phyloP scores from a whole-genome alignment of 2,797 vertebrate genomes.

The Eospalax fontanierii region DNA sequence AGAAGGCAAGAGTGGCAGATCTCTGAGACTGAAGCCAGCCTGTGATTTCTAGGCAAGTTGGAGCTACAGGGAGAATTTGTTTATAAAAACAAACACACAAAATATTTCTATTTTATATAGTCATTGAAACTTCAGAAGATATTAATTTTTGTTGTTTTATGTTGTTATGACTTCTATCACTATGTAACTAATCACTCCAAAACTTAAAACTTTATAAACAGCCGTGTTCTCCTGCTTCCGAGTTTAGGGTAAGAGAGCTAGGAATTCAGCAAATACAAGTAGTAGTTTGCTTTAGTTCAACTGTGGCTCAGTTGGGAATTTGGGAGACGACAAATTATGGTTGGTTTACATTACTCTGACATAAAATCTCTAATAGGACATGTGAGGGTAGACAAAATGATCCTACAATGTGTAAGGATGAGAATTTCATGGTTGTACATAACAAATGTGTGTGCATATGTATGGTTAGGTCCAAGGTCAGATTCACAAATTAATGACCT shows the following conservation, averaged over 20 bases:
- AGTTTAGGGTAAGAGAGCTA: background rate
- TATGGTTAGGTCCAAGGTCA: background rate
- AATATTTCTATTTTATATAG: background rate
- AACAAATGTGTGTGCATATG: background rate
- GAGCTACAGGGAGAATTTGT: too few species aligned
- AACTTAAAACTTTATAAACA: background rate
- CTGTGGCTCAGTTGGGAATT: background rate
- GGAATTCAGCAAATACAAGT: background rate
- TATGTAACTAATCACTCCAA: background rate
- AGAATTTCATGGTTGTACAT: background rate
- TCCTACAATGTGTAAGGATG: conserved; percentile 15
- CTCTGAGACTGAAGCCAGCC: too few species aligned
- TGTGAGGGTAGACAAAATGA: background rate
- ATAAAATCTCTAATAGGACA: background rate
- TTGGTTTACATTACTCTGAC: background rate
- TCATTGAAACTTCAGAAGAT: background rate
- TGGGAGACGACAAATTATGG: background rate
- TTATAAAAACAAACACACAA: too few species aligned
- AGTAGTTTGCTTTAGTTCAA: background rate
- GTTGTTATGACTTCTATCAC: background rate
- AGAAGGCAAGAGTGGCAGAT: too few species aligned
- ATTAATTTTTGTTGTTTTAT: conserved; percentile 16
- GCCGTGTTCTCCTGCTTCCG: background rate
- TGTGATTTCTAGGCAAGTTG: too few species aligned
- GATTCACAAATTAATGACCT: background rate